Percentiles rank a stretch among this genome's conserved stretches.
These are phyloP conservation scores for Danionella dracula DNA, from an alignment of 2,797 vertebrate species.

Conservation along the genomic window DNA sequence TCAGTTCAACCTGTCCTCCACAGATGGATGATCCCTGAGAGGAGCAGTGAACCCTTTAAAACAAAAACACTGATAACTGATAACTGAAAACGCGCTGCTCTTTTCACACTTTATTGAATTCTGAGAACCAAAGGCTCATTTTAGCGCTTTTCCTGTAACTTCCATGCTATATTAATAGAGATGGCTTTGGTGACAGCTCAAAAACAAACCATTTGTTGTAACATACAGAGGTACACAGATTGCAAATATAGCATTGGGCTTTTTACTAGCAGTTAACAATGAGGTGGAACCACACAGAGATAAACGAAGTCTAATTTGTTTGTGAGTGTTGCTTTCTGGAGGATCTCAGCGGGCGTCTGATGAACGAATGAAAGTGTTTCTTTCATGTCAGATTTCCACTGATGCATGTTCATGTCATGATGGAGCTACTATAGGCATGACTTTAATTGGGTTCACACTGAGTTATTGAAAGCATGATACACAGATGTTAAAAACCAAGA, in stretches of 20 bases:
- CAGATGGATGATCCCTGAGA: constrained; percentile 12
- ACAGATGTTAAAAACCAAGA: background rate
- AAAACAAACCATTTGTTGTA: background rate
- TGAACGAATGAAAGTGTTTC: background rate
- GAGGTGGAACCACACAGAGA: background rate
- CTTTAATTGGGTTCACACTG: background rate
- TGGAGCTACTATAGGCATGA: background rate
- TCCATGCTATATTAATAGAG: background rate
- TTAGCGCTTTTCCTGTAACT: background rate
- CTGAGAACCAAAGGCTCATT: background rate
- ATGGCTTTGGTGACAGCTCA: background rate
- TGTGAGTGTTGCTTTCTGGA: background rate
- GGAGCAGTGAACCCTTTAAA: constrained; percentile 12
- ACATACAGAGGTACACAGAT: background rate
- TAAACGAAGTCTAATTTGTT: background rate
- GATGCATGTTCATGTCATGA: background rate
- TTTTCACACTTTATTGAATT: background rate
- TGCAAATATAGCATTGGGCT: background rate
- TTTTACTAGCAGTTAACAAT: background rate
- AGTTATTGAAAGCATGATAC: background rate
- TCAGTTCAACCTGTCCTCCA: constrained; percentile 4
- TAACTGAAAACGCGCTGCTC: background rate
- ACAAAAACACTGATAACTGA: constrained; percentile 17
- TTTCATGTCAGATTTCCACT: background rate
- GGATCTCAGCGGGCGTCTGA: background rate